phyloP scores from a whole-genome alignment of 2,113 vertebrate genomes.

The Bolborhynchus lineola region DNA sequence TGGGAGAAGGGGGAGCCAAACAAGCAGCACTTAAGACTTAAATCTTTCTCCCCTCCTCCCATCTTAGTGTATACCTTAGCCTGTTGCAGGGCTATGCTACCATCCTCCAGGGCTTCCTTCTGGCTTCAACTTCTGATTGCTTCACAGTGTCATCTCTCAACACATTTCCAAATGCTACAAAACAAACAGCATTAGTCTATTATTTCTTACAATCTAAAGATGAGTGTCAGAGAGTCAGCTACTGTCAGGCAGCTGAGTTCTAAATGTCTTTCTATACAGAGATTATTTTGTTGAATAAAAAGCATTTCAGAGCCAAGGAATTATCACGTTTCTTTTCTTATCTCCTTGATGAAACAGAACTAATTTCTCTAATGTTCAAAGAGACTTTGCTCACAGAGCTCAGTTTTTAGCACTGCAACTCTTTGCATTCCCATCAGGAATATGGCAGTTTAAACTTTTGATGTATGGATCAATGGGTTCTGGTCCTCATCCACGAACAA shows the following conservation, averaged over 20 bases:
- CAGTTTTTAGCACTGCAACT: background rate
- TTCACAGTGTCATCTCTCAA: background rate
- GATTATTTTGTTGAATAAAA: constrained; percentile 26
- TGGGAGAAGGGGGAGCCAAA: background rate
- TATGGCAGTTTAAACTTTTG: background rate
- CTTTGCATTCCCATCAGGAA: background rate
- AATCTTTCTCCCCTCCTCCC: background rate
- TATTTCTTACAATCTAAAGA: background rate
- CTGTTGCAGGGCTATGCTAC: background rate
- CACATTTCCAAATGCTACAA: background rate
- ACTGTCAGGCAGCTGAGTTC: background rate
- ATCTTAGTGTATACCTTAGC: background rate
- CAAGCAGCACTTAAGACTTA: background rate
- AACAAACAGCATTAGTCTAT: background rate
- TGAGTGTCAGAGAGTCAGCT: background rate
- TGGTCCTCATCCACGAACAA: background rate
- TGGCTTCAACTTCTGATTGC: background rate
- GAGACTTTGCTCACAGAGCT: background rate
- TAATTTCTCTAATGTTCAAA: constrained; percentile 27
- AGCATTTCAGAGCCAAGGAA: constrained; percentile 48
- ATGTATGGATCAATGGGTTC: background rate
- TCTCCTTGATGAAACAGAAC: constrained; percentile 29
- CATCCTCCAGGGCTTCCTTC: background rate
- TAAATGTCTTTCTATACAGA: constrained; percentile 10
- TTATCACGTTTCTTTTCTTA: constrained; percentile 43